Base-by-base conservation (phyloP, 2,113 vertebrate species). In the Manacus vitellinus region DNA sequence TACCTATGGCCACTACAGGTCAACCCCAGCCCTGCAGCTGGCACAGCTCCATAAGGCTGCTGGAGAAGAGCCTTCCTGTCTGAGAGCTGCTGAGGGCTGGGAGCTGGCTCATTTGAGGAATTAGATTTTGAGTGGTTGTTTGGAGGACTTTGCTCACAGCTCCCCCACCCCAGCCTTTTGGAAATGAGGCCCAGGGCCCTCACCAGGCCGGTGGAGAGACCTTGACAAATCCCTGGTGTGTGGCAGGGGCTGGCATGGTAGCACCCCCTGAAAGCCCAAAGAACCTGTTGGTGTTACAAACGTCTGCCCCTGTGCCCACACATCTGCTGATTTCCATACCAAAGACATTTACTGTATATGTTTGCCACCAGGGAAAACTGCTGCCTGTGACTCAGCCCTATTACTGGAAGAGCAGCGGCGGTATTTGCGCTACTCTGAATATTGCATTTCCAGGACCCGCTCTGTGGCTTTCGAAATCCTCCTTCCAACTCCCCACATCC, bases 361-460 rank as follows among this genome's bases (percentile, higher is more conserved):
- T 84, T 75, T 89, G 86, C 96, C 75, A 92, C 96, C 74, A 80
- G 97, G 96, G 93, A 97, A 92, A 91, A 94, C 77, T 65, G 10
- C 96, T 71, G 95, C 91, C 96, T 94, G 43, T 58, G 4, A 33
- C 94, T 94, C 94, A 66, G 95, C 93, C 56, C 41, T 83, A 84
- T 97, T 97, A 89, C 97, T 95, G 95, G 96, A 97, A 97, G 94
- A 92, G 90, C 77, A 89, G 88, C 89, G 47, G 79, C 31, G 1
- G 68, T 90, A 23, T 91, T 89, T 67, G 74, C 79, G 77, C 85
- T 93, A 0, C 55, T 88, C 58, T 66, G 95, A 73, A 61, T 84
- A 94, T 46, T 95, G 86, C 88, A 83, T 96, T 97, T 97, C 95
- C 97, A 97, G 92, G 95, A 96, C 67, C 72, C 46, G 78, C 94